Conservation (phyloP, 2,113 vertebrate species). For the Struthio camelus region DNA sequence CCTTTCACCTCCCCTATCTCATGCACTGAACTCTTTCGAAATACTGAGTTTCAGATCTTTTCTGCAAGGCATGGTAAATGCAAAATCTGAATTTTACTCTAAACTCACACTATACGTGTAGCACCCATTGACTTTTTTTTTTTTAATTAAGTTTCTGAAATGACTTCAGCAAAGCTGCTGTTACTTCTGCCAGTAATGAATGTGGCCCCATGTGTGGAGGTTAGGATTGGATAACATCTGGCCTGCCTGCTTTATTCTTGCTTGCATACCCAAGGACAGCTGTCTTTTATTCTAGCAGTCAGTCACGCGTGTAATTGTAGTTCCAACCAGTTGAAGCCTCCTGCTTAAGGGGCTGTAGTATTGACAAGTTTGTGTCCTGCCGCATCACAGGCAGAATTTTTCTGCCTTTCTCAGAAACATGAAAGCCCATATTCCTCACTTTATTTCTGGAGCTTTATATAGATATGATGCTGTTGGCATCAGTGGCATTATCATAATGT, state of each 20-base stretch:
- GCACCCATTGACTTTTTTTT: neutral
- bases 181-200: neutral
- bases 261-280: neutral
- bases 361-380: neutral
- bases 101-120: neutral
- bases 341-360: neutral
- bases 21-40: neutral
- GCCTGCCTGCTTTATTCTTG: neutral
- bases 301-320: neutral
- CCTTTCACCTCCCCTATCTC: neutral
- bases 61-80: neutral
- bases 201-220: neutral
- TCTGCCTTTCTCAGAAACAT: neutral
- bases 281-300: neutral
- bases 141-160: neutral
- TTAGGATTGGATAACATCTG: neutral
- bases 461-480: neutral
- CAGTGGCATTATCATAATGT: neutral
- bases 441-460: neutral
- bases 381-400: neutral
- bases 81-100: neutral
- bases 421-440: neutral
- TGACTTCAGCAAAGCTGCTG: neutral
- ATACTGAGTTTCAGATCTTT: neutral
- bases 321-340: neutral